These are phyloP conservation scores for Oryzias woworae DNA, from an alignment of 2,113 vertebrate species.

Conservation along the genomic window DNA sequence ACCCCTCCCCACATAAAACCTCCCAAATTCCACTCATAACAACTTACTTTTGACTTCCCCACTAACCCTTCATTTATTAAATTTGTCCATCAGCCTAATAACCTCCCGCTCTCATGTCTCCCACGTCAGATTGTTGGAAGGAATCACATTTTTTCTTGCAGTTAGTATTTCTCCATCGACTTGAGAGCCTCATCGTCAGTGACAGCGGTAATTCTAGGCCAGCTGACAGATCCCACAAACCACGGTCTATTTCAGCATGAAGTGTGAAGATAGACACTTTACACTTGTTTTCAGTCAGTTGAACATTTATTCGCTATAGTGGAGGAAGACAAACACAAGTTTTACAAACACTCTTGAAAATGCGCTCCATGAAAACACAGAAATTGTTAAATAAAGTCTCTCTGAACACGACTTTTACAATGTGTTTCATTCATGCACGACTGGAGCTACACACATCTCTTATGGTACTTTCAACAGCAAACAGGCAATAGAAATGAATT, in stretches of 20 bases:
- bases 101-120: conserved; percentile 7
- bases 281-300: not conserved
- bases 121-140: not conserved
- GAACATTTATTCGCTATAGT: not conserved
- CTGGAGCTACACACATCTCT: too few species aligned
- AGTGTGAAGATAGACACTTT: conserved; percentile 1
- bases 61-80: not conserved
- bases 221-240: conserved; percentile 9
- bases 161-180: conserved; percentile 6
- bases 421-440: too few species aligned
- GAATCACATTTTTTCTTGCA: conserved; percentile 5
- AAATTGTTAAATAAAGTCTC: too few species aligned
- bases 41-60: not conserved
- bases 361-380: not conserved
- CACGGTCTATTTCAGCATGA: conserved; percentile 11
- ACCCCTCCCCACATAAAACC: not conserved
- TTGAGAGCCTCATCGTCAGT: conserved; percentile 10
- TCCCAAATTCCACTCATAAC: not conserved
- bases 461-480: too few species aligned
- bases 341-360: not conserved
- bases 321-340: not conserved
- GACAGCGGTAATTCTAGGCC: conserved; percentile 20
- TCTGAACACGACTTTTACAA: too few species aligned
- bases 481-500: too few species aligned
- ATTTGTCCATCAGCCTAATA: conserved; percentile 8